A percentile compares a stretch with the other conserved stretches of the same genome.
These are phyloP conservation scores for Meandrina meandrites DNA, from an alignment of 92 coral and sea anemone species.

Conservation along the genomic window DNA sequence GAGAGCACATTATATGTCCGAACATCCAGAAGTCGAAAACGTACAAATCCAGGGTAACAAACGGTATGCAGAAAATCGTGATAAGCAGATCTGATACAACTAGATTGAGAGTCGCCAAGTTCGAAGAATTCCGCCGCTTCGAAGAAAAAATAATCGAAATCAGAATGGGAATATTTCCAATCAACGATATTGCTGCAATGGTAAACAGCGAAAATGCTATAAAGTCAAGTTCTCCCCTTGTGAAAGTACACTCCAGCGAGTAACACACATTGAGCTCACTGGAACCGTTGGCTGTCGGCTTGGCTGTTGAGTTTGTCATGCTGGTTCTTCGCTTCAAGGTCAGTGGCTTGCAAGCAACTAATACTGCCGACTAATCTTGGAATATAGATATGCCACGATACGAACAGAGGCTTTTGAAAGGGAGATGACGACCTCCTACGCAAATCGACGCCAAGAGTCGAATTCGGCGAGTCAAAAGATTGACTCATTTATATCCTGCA, in stretches of 20 bases:
- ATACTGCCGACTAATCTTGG: neutral
- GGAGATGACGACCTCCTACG: neutral
- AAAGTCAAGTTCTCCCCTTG: conserved; percentile 37
- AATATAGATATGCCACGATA: conserved; percentile 8
- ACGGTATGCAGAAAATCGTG: conserved; percentile 66
- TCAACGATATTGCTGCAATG: conserved; percentile 57
- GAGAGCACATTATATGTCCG: conserved; percentile 57
- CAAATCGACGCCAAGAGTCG: neutral
- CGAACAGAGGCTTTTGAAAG: neutral
- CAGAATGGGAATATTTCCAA: conserved; percentile 70
- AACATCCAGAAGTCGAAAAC: conserved; percentile 68
- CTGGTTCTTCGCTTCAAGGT: neutral
- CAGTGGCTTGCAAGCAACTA: neutral
- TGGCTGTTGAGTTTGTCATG: conserved; percentile 22
- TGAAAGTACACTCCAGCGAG: conserved; percentile 45
- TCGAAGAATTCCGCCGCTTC: conserved; percentile 58
- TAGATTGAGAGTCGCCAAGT: conserved; percentile 68
- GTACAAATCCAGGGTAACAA: conserved; percentile 58
- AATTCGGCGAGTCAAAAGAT: conserved; percentile 8
- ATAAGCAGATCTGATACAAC: conserved; percentile 74
- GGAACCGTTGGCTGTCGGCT: conserved; percentile 1
- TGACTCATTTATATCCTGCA: neutral
- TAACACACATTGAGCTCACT: neutral
- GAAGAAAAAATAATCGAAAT: conserved; percentile 42
- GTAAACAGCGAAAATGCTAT: conserved; percentile 44